Conservation (phyloP, 1,140 invertebrate genomes). For the Brachionus plicatilis region DNA sequence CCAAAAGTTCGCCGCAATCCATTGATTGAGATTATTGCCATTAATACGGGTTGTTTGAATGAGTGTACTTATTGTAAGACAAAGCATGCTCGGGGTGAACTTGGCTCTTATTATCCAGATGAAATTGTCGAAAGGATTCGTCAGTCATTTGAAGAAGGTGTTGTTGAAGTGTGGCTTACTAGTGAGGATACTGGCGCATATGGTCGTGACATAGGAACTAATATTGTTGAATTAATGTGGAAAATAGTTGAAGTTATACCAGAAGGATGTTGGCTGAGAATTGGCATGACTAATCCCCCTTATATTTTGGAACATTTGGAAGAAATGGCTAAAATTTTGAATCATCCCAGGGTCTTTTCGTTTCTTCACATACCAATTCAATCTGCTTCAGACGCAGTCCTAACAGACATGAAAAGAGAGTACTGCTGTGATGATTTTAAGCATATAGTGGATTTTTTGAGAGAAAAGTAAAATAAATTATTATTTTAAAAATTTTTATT, state of each 20-base stretch:
- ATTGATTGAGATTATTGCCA: conserved; percentile 92
- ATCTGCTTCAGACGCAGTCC: conserved; percentile 83
- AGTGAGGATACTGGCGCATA: conserved; percentile 97
- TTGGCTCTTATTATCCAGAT: conserved; percentile 80
- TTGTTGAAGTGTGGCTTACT: conserved; percentile 94
- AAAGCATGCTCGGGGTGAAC: conserved; percentile 87
- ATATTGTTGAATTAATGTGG: conserved; percentile 76
- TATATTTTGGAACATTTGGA: conserved; percentile 88
- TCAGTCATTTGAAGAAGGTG: conserved; percentile 81
- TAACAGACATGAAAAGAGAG: conserved; percentile 92
- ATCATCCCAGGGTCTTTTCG: conserved; percentile 80
- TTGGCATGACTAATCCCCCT: conserved; percentile 97
- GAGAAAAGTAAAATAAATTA: conserved; percentile 56
- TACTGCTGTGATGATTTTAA: conserved; percentile 83
- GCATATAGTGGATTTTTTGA: conserved; percentile 77
- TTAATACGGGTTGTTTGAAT: conserved; percentile 92
- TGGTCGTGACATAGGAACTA: conserved; percentile 83
- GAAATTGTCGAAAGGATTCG: conserved; percentile 59
- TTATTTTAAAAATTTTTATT: neutral
- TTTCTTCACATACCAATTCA: conserved; percentile 97
- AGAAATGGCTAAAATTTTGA: conserved; percentile 80
- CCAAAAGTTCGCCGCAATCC: conserved; percentile 93
- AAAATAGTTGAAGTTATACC: conserved; percentile 83
- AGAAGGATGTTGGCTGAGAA: conserved; percentile 73
- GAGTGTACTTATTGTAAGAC: conserved; percentile 99